Percentiles rank a stretch among this genome's conserved stretches.
phyloP scores from a whole-genome alignment of 2,113 vertebrate genomes.

The Chloroceryle aenea region DNA sequence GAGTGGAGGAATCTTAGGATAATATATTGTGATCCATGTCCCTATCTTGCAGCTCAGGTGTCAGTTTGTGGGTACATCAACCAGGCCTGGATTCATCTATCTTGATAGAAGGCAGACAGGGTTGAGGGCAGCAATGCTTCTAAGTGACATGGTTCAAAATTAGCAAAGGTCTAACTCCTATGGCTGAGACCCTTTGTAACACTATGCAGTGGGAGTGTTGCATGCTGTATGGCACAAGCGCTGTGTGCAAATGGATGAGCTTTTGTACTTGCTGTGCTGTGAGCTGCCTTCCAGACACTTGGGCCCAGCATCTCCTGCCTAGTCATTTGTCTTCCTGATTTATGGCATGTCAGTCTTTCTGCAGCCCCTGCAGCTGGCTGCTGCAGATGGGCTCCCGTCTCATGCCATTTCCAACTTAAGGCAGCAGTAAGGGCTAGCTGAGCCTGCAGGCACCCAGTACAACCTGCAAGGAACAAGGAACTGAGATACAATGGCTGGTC shows the following conservation, averaged over 20 bases:
- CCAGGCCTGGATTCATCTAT: not conserved
- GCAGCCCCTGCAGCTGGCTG: constrained; percentile 10
- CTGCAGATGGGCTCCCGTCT: constrained; percentile 18
- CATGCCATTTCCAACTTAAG: not conserved
- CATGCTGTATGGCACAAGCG: not conserved
- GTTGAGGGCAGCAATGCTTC: not conserved
- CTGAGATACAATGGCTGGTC: not conserved
- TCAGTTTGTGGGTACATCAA: not conserved
- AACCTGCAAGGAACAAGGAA: not conserved
- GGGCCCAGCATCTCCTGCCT: not conserved
- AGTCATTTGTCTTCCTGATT: constrained; percentile 18
- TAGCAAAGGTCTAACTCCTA: not conserved
- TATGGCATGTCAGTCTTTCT: not conserved
- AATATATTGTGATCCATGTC: not conserved
- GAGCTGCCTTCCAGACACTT: constrained; percentile 6
- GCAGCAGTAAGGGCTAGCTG: not conserved
- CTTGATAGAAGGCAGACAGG: not conserved
- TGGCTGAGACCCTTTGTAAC: not conserved
- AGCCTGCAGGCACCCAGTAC: not conserved
- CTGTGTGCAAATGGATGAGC: not conserved
- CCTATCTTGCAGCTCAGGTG: not conserved
- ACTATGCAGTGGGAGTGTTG: not conserved
- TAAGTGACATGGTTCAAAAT: not conserved
- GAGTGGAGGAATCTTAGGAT: not conserved
- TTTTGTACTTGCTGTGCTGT: not conserved